phyloP scores from a whole-genome alignment of 2,888 invertebrate genomes.

The Drosophila longiperda region DNA sequence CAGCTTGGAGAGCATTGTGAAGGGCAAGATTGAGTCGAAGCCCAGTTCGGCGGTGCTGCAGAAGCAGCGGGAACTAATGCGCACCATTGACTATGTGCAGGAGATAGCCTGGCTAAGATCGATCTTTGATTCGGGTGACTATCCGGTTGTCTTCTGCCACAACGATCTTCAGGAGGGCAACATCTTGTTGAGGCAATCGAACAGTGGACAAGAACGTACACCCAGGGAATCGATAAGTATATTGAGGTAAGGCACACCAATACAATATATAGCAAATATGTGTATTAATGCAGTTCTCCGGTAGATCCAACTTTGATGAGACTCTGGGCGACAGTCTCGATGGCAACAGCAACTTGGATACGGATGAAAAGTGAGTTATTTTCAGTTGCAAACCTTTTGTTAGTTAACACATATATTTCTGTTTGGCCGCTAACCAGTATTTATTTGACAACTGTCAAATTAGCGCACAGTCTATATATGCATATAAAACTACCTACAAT shows the following conservation, averaged over 20 bases:
- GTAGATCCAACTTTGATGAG: conserved; percentile 70
- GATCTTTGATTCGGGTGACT: conserved; percentile 87
- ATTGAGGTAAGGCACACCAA: conserved; percentile 54
- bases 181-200: conserved; percentile 86
- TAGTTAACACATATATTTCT: conserved; percentile 14
- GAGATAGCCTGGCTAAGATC: conserved; percentile 91
- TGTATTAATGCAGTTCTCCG: not conserved
- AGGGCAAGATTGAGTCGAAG: conserved; percentile 82
- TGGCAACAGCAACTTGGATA: conserved; percentile 65
- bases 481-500: conserved; percentile 69
- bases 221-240: conserved; percentile 70
- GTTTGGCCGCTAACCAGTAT: conserved; percentile 62
- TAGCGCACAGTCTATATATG: conserved; percentile 34
- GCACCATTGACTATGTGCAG: conserved; percentile 87
- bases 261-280: not conserved
- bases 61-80: conserved; percentile 69
- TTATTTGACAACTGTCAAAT: conserved; percentile 49
- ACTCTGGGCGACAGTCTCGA: conserved; percentile 71
- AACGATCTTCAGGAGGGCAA: conserved; percentile 97
- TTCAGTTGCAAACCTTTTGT: not conserved
- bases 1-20: conserved; percentile 85
- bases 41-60: conserved; percentile 68
- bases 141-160: conserved; percentile 96
- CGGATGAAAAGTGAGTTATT: conserved; percentile 59
- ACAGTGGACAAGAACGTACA: conserved; percentile 42